These are phyloP conservation scores for Erpornis zantholeuca DNA, from an alignment of 2,113 vertebrate species.

Conservation along the genomic window DNA sequence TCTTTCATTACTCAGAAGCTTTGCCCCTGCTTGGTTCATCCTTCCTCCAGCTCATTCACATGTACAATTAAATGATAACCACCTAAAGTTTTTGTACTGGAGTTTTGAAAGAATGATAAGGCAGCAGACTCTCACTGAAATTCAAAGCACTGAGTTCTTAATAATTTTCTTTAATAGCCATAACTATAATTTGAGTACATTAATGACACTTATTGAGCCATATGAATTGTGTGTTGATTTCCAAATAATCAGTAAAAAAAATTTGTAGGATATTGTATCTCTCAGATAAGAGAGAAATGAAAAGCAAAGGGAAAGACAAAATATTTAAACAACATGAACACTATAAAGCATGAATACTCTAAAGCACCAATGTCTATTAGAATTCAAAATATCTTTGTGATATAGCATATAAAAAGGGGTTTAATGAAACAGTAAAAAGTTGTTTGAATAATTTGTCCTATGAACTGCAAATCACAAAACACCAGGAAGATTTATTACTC, in stretches of 20 bases:
- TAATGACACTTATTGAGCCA: not conserved
- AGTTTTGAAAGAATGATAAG: not conserved
- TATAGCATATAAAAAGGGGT: constrained; percentile 9
- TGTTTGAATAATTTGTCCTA: constrained; percentile 9
- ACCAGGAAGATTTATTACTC: not conserved
- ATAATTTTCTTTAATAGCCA: not conserved
- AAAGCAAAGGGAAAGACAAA: not conserved
- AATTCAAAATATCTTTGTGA: constrained; percentile 2
- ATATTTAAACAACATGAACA: not conserved
- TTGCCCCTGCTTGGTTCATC: not conserved
- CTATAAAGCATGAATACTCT: not conserved
- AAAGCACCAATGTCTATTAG: not conserved
- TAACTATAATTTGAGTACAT: not conserved
- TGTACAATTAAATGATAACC: not conserved
- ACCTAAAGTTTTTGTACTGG: not conserved
- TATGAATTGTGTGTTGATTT: not conserved
- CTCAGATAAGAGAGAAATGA: not conserved
- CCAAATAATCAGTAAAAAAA: not conserved
- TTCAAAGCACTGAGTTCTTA: not conserved
- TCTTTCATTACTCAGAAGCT: constrained; percentile 6
- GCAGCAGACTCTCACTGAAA: not conserved
- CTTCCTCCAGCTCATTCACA: not conserved
- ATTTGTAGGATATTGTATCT: not conserved
- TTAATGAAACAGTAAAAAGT: constrained; percentile 35
- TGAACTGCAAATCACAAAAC: constrained; percentile 25